Evolutionary conservation across 2,113 vertebrate genomes (phyloP).

Genomic region (Lagopus leucura): DNA sequence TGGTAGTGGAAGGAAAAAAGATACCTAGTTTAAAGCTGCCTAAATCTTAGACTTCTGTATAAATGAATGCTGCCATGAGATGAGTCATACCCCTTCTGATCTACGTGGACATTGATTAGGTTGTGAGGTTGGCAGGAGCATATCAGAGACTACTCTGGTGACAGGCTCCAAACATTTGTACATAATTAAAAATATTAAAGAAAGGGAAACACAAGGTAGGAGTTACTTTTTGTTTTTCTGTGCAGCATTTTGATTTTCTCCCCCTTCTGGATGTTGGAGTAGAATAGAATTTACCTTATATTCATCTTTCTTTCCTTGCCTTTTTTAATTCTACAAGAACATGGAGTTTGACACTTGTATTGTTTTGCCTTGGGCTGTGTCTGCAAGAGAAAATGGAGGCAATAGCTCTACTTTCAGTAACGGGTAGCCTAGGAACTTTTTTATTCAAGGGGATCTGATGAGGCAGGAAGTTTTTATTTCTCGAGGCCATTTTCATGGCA

Average conservation of each 20-base stretch:
- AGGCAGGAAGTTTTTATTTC: slow-evolving; percentile 45
- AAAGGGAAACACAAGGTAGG: not conserved
- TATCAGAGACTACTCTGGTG: not conserved
- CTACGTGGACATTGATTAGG: not conserved
- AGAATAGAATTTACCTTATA: not conserved
- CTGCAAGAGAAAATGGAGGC: slow-evolving; percentile 46
- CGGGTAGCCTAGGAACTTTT: not conserved
- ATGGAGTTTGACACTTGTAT: not conserved
- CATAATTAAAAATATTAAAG: not conserved
- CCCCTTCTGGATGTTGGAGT: not conserved
- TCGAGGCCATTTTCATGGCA: slow-evolving; percentile 13
- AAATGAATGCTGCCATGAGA: not conserved
- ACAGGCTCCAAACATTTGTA: not conserved
- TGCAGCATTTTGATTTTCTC: not conserved
- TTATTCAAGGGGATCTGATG: slow-evolving; percentile 12
- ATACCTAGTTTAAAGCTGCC: not conserved
- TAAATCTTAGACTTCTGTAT: not conserved
- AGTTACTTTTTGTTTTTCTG: not conserved
- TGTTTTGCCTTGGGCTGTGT: slow-evolving; percentile 50
- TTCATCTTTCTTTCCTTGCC: not conserved
- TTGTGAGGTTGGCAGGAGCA: not conserved
- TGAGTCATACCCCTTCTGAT: not conserved
- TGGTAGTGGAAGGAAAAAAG: not conserved
- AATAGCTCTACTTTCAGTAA: slow-evolving; percentile 44
- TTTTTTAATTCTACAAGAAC: not conserved